Percentiles rank a stretch among this genome's conserved stretches.
Evolutionary conservation across 2,888 invertebrate genomes (phyloP).

Genomic region (Priocnemis perturbator): DNA sequence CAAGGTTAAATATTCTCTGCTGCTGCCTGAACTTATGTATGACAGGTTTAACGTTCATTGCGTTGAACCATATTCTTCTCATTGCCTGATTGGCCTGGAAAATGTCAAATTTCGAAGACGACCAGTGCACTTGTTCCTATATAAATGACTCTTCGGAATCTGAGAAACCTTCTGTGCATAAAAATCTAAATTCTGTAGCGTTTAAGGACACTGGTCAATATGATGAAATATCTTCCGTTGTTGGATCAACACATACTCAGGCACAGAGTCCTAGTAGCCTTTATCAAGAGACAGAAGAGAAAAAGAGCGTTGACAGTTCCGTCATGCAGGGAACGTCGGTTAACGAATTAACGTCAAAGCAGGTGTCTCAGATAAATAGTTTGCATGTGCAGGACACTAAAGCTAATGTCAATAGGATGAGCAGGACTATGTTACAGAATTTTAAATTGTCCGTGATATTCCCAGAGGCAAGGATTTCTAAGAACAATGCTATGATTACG

Average conservation of each 20-base stretch:
- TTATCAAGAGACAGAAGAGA: too few relatives aligned
- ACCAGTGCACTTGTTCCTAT: slow-evolving; percentile 1
- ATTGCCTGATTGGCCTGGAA: background rate
- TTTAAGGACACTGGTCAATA: too few relatives aligned
- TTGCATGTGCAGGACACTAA: background rate
- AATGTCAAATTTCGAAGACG: slow-evolving; percentile 3
- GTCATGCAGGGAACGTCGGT: background rate
- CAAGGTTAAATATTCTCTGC: background rate
- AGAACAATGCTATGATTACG: background rate
- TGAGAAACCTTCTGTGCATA: too few relatives aligned
- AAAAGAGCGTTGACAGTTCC: too few relatives aligned
- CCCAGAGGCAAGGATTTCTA: slow-evolving; percentile 43
- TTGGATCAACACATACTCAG: too few relatives aligned
- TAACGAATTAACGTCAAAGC: background rate
- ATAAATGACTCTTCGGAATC: background rate
- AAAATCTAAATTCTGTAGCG: too few relatives aligned
- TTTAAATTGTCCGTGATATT: slow-evolving; percentile 33
- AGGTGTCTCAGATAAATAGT: background rate
- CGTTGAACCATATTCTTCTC: background rate
- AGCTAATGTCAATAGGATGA: background rate
- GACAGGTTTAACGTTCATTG: background rate
- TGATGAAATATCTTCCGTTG: too few relatives aligned
- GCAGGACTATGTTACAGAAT: slow-evolving; percentile 27
- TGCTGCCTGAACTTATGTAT: background rate
- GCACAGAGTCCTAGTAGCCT: too few relatives aligned